A percentile compares a stretch with the other conserved stretches of the same genome.
Evolutionary conservation across 2,888 invertebrate genomes (phyloP).

Genomic region (Phragmatobia fuliginosa): DNA sequence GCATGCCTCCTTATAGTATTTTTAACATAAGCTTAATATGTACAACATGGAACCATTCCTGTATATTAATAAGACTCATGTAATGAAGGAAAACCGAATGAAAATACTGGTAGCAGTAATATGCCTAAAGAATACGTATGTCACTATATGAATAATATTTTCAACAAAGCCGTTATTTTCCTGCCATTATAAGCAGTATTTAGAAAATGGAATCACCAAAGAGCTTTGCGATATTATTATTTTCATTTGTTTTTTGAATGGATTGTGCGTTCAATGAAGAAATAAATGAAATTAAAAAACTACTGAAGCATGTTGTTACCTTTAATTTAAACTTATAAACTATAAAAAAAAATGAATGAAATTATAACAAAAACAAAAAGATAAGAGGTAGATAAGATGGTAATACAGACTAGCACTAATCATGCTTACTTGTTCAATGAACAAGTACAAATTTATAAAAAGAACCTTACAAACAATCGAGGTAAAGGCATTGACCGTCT

Average conservation of each 20-base stretch:
- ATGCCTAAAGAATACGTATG: background rate
- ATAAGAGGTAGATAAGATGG: background rate
- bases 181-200: background rate
- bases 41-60: too few relatives aligned
- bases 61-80: too few relatives aligned
- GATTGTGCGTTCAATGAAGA: too few relatives aligned
- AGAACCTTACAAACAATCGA: conserved; percentile 23
- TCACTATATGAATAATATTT: background rate
- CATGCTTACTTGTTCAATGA: conserved; percentile 1
- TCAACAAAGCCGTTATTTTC: background rate
- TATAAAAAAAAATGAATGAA: background rate
- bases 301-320: too few relatives aligned
- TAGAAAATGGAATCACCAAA: too few relatives aligned
- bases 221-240: too few relatives aligned
- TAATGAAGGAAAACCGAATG: too few relatives aligned
- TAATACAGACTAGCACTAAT: background rate
- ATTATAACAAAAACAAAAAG: background rate
- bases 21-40: too few relatives aligned
- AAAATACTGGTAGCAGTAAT: too few relatives aligned
- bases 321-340: too few relatives aligned
- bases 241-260: too few relatives aligned
- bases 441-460: conserved; percentile 11
- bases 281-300: too few relatives aligned
- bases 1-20: background rate
- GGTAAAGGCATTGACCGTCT: conserved; percentile 48